phyloP scores from a whole-genome alignment of 2,113 vertebrate species.

The Sapajus apella region DNA sequence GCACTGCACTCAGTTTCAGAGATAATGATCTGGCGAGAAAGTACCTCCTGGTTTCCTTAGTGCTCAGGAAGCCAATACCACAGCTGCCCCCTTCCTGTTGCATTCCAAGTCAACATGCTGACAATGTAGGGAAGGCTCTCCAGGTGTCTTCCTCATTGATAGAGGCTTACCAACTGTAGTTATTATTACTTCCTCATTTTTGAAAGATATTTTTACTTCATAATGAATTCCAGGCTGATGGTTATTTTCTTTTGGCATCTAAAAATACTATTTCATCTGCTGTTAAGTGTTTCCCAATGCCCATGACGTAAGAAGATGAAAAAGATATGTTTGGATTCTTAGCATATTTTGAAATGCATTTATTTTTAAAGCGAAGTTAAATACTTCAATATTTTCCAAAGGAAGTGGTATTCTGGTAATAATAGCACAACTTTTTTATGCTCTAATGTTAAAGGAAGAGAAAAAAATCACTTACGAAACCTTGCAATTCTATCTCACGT shows the following conservation, averaged over 20 bases:
- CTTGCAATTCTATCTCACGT: conserved; percentile 2
- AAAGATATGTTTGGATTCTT: neutral
- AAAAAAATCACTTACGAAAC: neutral
- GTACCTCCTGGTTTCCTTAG: neutral
- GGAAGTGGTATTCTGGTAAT: conserved; percentile 16
- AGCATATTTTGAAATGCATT: neutral
- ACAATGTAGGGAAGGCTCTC: neutral
- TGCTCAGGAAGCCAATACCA: neutral
- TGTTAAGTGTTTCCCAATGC: neutral
- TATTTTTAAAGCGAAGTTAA: conserved; percentile 28
- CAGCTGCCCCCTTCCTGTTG: neutral
- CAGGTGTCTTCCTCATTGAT: neutral
- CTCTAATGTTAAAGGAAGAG: neutral
- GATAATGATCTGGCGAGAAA: neutral
- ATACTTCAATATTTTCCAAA: neutral
- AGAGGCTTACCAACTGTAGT: neutral
- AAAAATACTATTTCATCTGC: neutral
- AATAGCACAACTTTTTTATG: conserved; percentile 8
- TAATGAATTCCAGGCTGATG: neutral
- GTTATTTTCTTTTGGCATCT: neutral
- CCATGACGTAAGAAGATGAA: neutral
- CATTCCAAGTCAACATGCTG: neutral
- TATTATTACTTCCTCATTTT: neutral
- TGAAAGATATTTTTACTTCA: neutral
- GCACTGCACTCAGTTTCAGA: neutral